Evolutionary conservation across 2,113 vertebrate species (phyloP), one percentile per base, ranked within the genome.

Genomic region (Arvicanthis niloticus): DNA sequence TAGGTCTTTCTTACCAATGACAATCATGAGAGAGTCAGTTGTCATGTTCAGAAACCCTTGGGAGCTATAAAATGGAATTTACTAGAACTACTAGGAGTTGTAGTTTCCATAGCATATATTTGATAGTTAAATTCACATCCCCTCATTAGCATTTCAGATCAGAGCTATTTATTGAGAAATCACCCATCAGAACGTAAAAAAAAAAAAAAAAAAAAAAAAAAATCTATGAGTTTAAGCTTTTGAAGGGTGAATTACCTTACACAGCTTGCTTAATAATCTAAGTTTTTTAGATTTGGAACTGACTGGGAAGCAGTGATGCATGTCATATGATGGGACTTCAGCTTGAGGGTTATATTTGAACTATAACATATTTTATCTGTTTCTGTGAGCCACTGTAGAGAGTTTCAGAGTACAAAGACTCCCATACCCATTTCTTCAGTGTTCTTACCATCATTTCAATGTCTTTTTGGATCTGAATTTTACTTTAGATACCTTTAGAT

Each of bases 341-440:
- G 82, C 96, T 88, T 98, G 93, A 97, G 91, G 97, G 96, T 98
- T 97, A 91, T 98, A 97, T 96, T 98, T 97, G 97, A 98, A 95
- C 85, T 60, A 90, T 95, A 80, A 81, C 86, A 92, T 0, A 1
- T 94, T 97, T 92, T 98, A 97, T 94, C 91, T 96, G 89, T 97
- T 98, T 96, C 94, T 98, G 68, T 93, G 97, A 96, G 88, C 95
- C 97, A 96, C 77, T 96, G 97, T 97, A 96, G 82, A 97, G 88
- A 97, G 97, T 98, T 97, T 98, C 96, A 97, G 75, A 97, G 88
- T 89, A 98, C 98, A 98, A 97, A 88, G 75, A 98, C 97, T 98
- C 98, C 12, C 93, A 97, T 96, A 96, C 97, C 96, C 96, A 91
- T 98, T 98, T 98, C 95, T 98, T 97, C 97, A 98, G 98, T 98